Base-by-base conservation (phyloP, 2,888 invertebrate species). In the Siphonodentalium dalli region DNA sequence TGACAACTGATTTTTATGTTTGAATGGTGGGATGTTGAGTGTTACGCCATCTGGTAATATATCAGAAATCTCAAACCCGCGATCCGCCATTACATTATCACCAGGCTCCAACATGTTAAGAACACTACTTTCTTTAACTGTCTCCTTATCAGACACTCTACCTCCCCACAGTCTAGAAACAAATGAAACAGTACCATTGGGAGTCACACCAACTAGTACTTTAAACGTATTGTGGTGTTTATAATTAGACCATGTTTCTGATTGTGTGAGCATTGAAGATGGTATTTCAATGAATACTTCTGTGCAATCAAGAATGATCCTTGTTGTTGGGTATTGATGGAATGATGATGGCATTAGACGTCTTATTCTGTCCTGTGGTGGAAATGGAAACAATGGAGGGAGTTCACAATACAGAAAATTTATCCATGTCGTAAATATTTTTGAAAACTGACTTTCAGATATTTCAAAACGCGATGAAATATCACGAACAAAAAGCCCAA, bases 131-230 rank as follows among this genome's bases (percentile, higher is more conserved):
- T 53, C 47, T 20, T 47, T 39, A 8, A 47, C 48, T 23, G 55
- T 55, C 20, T 40, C 50, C 41, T 56, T 61, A 38, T 58, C 61
- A 26, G 48, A 47, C 1, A 52, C 39, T 33, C 54, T 29, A 24
- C 58, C 52, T 31, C 60, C 60, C 40, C 38, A 54, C 48, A 61
- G 51, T 31, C 41, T 31, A 13, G 61, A 61, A 11, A 61, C 49
- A 31, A 47, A 61, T 18, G 45, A 44, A 15, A 61, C 47, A n/a
- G 54, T 48, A 24, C 54, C 58, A 46, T 51, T 49, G 13, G 61
- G 41, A 21, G 54, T 51, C 41, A 61, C 50, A 3, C 54, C 58
- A n/a, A 58, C 54, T 6, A 54, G 33, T 21, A 38, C 51, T 27
- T 61, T 61, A 11, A 54, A 48, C 7, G 54, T 61, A n/a, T 46